Percentiles rank a stretch among this genome's conserved stretches.
Conservation (phyloP, 1,140 invertebrate species). For the Ostrea denselamellosa region DNA sequence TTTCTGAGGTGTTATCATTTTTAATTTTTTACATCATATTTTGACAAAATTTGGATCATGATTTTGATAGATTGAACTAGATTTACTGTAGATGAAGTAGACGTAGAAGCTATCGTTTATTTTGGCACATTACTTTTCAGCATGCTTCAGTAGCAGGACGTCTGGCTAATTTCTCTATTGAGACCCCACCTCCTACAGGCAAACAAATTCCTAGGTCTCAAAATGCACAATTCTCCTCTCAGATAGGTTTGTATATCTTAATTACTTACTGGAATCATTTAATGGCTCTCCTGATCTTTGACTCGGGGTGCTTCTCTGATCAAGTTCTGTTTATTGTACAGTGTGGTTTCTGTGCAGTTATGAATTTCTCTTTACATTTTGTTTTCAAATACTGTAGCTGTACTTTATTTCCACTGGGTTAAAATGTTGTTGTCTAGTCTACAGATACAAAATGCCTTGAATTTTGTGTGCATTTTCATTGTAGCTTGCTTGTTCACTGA, state of each 20-base stretch:
- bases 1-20: background rate
- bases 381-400: too few relatives aligned
- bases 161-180: conserved; percentile 41
- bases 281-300: too few relatives aligned
- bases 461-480: too few relatives aligned
- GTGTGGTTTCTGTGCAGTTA: too few relatives aligned
- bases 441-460: too few relatives aligned
- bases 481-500: too few relatives aligned
- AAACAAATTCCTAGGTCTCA: background rate
- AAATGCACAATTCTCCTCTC: background rate
- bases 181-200: conserved; percentile 10
- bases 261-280: too few relatives aligned
- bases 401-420: too few relatives aligned
- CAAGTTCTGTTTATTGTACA: too few relatives aligned
- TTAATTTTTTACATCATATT: background rate
- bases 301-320: too few relatives aligned
- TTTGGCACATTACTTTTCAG: conserved; percentile 38
- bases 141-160: conserved; percentile 50
- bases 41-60: background rate
- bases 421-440: too few relatives aligned
- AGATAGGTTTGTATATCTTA: background rate
- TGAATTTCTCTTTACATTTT: too few relatives aligned
- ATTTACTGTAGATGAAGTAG: background rate
- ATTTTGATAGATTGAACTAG: background rate
- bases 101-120: conserved; percentile 7